Conservation (phyloP, 2,113 vertebrate genomes). For the Brachypodius melanocephalos region DNA sequence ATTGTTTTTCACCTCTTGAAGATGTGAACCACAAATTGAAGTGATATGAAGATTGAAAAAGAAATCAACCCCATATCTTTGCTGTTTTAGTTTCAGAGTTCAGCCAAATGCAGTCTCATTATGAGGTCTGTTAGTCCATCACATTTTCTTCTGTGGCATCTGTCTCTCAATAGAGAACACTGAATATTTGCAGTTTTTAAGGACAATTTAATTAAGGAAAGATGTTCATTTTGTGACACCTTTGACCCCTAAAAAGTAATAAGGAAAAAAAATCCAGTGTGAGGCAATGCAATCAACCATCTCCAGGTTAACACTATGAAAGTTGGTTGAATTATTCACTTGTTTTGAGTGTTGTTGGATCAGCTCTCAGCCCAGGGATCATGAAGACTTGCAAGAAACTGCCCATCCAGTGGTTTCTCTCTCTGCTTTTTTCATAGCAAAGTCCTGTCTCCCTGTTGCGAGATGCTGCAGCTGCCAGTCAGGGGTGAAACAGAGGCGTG, state of each 20-base stretch:
- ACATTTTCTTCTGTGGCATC: not conserved
- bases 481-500: not conserved
- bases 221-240: not conserved
- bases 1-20: slow-evolving; percentile 9
- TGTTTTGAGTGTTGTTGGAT: not conserved
- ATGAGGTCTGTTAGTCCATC: slow-evolving; percentile 34
- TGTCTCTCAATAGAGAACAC: not conserved
- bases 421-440: not conserved
- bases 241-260: slow-evolving; percentile 9
- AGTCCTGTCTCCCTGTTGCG: not conserved
- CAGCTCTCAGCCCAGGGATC: not conserved
- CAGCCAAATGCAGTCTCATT: slow-evolving; percentile 23
- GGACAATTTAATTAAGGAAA: not conserved
- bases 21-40: slow-evolving; percentile 6
- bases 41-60: slow-evolving; percentile 22
- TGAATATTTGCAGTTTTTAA: slow-evolving; percentile 17
- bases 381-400: not conserved
- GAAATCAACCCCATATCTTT: not conserved
- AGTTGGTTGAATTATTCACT: slow-evolving; percentile 60
- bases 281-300: slow-evolving; percentile 4
- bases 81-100: slow-evolving; percentile 20
- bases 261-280: slow-evolving; percentile 14
- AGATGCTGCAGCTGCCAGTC: not conserved
- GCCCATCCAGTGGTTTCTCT: not conserved
- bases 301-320: slow-evolving; percentile 6